Evolutionary conservation across 2,113 vertebrate species (phyloP), one percentile per base, ranked within the genome.

Genomic region (Sinocyclocheilus anshuiensis): DNA sequence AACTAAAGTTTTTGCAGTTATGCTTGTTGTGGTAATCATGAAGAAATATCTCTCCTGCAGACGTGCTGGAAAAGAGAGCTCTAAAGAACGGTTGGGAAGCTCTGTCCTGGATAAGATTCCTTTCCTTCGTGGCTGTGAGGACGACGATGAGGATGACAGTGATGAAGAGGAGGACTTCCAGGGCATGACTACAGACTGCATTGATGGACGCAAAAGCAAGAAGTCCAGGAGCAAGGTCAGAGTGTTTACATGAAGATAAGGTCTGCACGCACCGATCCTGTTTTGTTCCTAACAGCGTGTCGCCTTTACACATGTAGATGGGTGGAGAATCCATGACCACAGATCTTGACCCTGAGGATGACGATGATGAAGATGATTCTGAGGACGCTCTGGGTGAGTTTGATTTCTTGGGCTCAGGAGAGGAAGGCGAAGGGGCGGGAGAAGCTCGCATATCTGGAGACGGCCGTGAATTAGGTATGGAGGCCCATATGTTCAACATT

Each of bases 311-410:
- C 67, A 3, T 72, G 20, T 3, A 74, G 71, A 74, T 74, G 36
- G 36, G 18, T 20, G 71, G 20, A 74, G 97, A 97, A 90, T 92
- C 96, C 20, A 94, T 97, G 89, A 94, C 94, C 29, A 95, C 96
- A 0, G 97, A 96, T 71, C 90, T 96, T 84, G 97, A 97, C 89
- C 94, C 95, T 1, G 96, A 97, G 81, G 97, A 97, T 0, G 97
- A 97, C 81, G 96, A 97, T 76, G 97, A 97, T 0, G 96, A 97
- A 83, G 96, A 97, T 0, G 97, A 98, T 92, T 97, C 97, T 0
- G 97, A 97, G 88, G 97, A 97, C 0, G 97, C 97, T 76, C 95
- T 97, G 87, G 95, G 94, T 18, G 97, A 98, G 89, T 98, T 98
- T 87, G 96, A 97, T 87, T 98, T 97, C 92, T 90, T 98, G 89